phyloP scores from a whole-genome alignment of 1,140 invertebrate genomes.

The Artemia franciscana region DNA sequence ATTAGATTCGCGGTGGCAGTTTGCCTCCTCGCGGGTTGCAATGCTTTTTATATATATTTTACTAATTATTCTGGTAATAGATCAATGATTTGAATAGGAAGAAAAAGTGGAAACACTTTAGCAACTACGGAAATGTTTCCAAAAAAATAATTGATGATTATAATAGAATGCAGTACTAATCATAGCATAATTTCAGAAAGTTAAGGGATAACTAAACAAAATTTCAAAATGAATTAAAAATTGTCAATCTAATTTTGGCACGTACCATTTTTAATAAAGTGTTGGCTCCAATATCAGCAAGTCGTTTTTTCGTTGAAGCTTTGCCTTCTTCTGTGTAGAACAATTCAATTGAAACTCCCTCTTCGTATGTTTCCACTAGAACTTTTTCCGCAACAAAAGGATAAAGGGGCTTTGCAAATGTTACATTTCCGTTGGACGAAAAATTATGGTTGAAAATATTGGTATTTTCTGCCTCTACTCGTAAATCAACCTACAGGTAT shows the following conservation, averaged over 20 bases:
- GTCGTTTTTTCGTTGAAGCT: constrained; percentile 11
- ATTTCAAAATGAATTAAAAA: not conserved
- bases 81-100: too few relatives aligned
- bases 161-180: too few relatives aligned
- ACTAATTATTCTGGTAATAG: too few relatives aligned
- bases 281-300: constrained; percentile 24
- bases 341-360: constrained; percentile 21
- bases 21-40: too few relatives aligned
- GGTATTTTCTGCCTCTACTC: constrained; percentile 21
- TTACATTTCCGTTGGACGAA: constrained; percentile 15
- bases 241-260: not conserved
- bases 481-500: constrained; percentile 23
- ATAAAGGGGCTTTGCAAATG: constrained; percentile 21
- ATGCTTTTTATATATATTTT: too few relatives aligned
- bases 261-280: constrained; percentile 27
- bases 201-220: not conserved
- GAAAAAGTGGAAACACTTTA: too few relatives aligned
- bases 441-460: constrained; percentile 24
- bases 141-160: too few relatives aligned
- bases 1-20: too few relatives aligned
- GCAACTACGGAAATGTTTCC: too few relatives aligned
- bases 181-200: too few relatives aligned
- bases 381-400: constrained; percentile 18
- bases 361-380: constrained; percentile 27
- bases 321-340: constrained; percentile 12